These are phyloP conservation scores for Osmerus mordax DNA, from an alignment of 2,113 vertebrate genomes.

Conservation along the genomic window DNA sequence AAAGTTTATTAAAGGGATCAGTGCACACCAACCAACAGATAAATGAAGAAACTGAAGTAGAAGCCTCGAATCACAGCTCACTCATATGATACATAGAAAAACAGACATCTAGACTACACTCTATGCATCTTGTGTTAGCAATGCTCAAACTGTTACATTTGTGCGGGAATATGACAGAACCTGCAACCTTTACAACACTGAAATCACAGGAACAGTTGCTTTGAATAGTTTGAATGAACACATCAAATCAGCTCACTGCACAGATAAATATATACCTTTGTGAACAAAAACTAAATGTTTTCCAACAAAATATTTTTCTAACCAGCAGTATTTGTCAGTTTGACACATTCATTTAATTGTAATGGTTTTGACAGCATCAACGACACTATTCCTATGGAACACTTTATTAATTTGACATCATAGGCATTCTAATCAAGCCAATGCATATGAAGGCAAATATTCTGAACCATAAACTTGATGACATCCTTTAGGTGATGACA, in stretches of 20 bases:
- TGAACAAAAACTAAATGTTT: too few relatives aligned
- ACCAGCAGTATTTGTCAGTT: background rate
- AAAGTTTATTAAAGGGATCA: constrained; percentile 60
- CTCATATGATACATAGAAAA: background rate
- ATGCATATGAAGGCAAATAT: constrained; percentile 17
- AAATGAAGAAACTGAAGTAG: constrained; percentile 11
- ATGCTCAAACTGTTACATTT: background rate
- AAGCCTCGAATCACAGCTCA: background rate
- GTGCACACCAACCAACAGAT: constrained; percentile 35
- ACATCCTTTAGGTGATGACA: background rate
- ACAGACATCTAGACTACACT: too few relatives aligned
- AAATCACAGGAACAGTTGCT: too few relatives aligned
- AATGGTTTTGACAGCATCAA: background rate
- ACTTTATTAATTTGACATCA: background rate
- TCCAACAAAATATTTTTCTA: background rate
- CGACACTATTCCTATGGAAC: background rate
- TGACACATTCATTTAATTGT: background rate
- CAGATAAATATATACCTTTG: too few relatives aligned
- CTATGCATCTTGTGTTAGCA: constrained; percentile 13
- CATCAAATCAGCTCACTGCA: too few relatives aligned
- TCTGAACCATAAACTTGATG: constrained; percentile 4
- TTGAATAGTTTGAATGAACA: too few relatives aligned
- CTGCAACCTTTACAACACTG: too few relatives aligned
- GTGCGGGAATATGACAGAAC: too few relatives aligned
- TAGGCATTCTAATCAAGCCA: background rate